Conservation (phyloP, 1,140 invertebrate genomes). For the Carcinoscorpius rotundicauda region DNA sequence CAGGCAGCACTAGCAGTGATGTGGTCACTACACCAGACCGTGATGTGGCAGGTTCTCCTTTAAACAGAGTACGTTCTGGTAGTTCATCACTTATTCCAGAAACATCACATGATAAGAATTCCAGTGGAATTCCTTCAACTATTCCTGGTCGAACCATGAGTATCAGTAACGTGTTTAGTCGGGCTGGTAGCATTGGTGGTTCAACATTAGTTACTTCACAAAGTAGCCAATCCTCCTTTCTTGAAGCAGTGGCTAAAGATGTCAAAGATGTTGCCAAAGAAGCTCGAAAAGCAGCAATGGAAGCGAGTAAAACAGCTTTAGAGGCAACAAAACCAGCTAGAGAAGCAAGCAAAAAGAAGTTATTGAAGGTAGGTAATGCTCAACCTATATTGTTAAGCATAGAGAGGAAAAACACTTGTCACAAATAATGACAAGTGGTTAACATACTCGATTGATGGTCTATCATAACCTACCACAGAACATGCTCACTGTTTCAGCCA, state of each 20-base stretch:
- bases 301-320: slow-evolving; percentile 66
- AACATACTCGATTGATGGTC: no score
- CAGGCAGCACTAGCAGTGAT: slow-evolving; percentile 17
- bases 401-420: slow-evolving; percentile 7
- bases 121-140: slow-evolving; percentile 11
- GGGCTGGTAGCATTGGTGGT: slow-evolving; percentile 15
- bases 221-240: slow-evolving; percentile 17
- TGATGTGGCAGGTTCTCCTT: slow-evolving; percentile 2
- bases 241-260: slow-evolving; percentile 44
- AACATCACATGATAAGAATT: slow-evolving; percentile 13
- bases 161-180: slow-evolving; percentile 22
- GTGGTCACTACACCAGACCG: slow-evolving; percentile 15
- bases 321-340: slow-evolving; percentile 85
- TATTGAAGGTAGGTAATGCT: slow-evolving; percentile 12
- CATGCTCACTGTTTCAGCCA: no score
- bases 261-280: slow-evolving; percentile 79
- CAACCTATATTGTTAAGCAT: no score
- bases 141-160: slow-evolving; percentile 17
- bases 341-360: slow-evolving; percentile 62
- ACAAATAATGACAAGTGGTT: not conserved
- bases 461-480: not conserved
- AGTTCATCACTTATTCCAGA: slow-evolving; percentile 11
- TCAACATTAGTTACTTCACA: slow-evolving; percentile 8
- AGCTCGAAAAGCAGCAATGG: slow-evolving; percentile 65
- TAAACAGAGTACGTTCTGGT: slow-evolving; percentile 8